Evolutionary conservation across 1,140 invertebrate species (phyloP).

Genomic region (Subanguina moxae): DNA sequence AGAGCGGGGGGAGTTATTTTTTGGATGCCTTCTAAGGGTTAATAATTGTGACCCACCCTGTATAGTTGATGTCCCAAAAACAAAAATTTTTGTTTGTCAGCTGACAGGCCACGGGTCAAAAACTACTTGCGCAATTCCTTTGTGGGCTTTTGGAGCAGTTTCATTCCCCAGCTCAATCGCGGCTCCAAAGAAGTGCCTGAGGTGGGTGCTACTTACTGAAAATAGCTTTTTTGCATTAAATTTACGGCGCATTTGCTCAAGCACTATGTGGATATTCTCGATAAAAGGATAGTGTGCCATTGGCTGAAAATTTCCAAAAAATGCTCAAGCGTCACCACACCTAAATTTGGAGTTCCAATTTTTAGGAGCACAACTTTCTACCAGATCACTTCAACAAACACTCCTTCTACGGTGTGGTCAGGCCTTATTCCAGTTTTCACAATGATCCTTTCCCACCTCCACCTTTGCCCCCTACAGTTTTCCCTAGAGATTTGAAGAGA

Average conservation of each 20-base stretch:
- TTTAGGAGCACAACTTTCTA: constrained; percentile 62
- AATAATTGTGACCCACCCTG: no score
- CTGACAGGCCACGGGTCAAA: constrained; percentile 61
- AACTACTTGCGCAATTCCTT: constrained; percentile 74
- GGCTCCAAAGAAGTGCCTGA: constrained; percentile 65
- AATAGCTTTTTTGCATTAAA: no score
- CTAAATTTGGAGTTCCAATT: constrained; percentile 5
- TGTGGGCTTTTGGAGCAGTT: constrained; percentile 79
- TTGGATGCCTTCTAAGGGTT: no score
- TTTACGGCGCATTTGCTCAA: no score
- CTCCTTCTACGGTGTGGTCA: constrained; percentile 53
- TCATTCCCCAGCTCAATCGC: constrained; percentile 88
- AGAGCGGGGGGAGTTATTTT: no score
- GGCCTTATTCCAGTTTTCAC: constrained; percentile 51
- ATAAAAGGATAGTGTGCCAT: no score
- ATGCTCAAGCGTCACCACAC: no score
- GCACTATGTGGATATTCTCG: no score
- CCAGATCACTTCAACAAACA: constrained; percentile 66
- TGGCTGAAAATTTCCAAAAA: no score
- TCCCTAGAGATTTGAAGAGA: constrained; percentile 31
- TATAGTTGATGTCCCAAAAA: neutral
- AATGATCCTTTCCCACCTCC: constrained; percentile 60
- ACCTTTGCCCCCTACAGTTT: constrained; percentile 47
- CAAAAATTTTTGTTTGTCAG: constrained; percentile 13
- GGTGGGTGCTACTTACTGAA: constrained; percentile 12